These are phyloP conservation scores for Caenorhabditis tropicalis DNA, from an alignment of 1,140 invertebrate genomes.

Conservation along the genomic window DNA sequence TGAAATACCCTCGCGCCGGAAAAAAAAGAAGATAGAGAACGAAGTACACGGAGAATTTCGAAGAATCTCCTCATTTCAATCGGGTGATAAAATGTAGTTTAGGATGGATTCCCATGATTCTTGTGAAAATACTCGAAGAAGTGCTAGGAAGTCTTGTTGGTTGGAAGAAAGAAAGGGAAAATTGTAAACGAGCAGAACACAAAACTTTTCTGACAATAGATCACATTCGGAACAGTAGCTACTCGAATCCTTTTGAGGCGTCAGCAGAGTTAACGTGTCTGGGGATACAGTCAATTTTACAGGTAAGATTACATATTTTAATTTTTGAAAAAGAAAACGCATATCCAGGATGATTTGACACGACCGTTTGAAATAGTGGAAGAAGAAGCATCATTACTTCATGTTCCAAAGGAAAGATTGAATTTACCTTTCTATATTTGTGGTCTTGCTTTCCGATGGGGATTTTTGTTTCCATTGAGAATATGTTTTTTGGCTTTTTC, in stretches of 20 bases:
- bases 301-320: neutral
- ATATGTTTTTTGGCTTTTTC: neutral
- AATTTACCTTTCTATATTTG: slow-evolving; percentile 1
- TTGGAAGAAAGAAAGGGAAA: neutral
- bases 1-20: neutral
- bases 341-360: neutral
- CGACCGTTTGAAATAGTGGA: neutral
- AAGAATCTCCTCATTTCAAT: neutral
- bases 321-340: neutral
- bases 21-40: neutral
- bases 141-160: neutral
- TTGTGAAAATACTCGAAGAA: neutral
- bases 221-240: neutral
- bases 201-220: neutral
- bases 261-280: neutral
- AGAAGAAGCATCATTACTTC: neutral
- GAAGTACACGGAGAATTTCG: neutral
- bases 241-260: neutral
- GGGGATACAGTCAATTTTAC: neutral
- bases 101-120: neutral
- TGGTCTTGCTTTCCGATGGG: neutral
- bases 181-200: neutral
- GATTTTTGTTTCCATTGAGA: neutral
- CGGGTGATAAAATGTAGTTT: neutral
- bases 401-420: neutral